These are phyloP conservation scores for Stomatorhinus ivindoensis DNA, from an alignment of 2,113 vertebrate genomes.

Conservation along the genomic window DNA sequence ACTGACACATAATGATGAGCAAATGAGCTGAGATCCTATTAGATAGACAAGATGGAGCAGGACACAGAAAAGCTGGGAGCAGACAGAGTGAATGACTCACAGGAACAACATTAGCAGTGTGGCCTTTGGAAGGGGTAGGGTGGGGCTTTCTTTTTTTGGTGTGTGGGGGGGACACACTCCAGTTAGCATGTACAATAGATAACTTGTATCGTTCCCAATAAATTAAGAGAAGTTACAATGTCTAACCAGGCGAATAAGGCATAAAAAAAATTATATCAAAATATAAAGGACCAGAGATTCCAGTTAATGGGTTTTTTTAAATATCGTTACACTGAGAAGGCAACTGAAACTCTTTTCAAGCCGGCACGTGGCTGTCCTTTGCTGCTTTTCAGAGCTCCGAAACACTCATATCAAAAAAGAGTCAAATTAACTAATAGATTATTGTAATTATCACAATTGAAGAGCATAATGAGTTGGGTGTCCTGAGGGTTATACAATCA, in stretches of 20 bases:
- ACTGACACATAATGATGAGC: background rate
- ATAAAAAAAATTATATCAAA: background rate
- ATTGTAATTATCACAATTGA: constrained; percentile 4
- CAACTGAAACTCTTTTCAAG: background rate
- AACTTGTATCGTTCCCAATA: background rate
- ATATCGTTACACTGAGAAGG: background rate
- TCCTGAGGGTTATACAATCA: constrained; percentile 8
- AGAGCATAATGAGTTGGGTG: background rate
- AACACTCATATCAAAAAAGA: background rate
- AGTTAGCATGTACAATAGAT: background rate
- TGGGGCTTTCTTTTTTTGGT: background rate
- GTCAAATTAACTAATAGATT: constrained; percentile 6
- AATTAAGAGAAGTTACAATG: background rate
- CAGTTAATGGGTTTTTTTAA: background rate
- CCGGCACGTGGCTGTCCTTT: background rate
- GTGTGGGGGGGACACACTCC: background rate
- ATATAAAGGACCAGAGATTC: background rate
- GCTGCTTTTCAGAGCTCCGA: background rate
- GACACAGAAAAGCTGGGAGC: background rate
- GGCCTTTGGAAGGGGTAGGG: background rate
- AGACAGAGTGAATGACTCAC: background rate
- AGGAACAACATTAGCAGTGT: background rate
- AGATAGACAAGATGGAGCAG: background rate
- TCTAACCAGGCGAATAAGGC: background rate
- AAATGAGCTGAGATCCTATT: constrained; percentile 3